phyloP scores from a whole-genome alignment of 2,797 vertebrate species.

The Acrocephalus scirpaceus region DNA sequence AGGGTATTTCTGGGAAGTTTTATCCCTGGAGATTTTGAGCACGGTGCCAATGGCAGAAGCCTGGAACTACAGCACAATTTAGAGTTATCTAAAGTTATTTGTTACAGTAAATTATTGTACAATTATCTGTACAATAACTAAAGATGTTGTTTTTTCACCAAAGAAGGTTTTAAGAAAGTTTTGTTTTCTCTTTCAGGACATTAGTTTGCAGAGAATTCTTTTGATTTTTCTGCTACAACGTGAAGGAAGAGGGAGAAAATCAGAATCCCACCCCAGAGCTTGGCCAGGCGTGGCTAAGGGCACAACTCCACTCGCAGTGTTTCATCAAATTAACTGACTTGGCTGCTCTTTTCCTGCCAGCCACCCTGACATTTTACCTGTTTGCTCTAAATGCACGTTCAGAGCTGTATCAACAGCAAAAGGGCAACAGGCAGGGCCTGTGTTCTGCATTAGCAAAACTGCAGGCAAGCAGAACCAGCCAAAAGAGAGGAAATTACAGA shows the following conservation, averaged over 20 bases:
- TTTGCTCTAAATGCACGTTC: not conserved
- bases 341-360: not conserved
- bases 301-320: not conserved
- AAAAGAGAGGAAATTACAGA: not conserved
- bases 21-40: not conserved
- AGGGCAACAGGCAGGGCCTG: not conserved
- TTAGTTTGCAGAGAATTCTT: not conserved
- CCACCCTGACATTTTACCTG: conserved; percentile 15
- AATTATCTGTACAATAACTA: not conserved
- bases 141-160: not conserved
- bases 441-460: not conserved
- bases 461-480: not conserved
- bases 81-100: too few species aligned
- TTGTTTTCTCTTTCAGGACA: not conserved
- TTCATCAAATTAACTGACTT: not conserved
- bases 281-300: not conserved
- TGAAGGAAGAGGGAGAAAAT: rapidly evolving
- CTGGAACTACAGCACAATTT: not conserved
- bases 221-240: not conserved
- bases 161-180: not conserved
- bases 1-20: not conserved
- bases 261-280: too few species aligned
- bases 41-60: rapidly evolving
- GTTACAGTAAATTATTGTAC: too few species aligned
- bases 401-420: conserved; percentile 1